Base-by-base conservation (phyloP, 2,888 invertebrate species). In the Cerceris ruficornis region DNA sequence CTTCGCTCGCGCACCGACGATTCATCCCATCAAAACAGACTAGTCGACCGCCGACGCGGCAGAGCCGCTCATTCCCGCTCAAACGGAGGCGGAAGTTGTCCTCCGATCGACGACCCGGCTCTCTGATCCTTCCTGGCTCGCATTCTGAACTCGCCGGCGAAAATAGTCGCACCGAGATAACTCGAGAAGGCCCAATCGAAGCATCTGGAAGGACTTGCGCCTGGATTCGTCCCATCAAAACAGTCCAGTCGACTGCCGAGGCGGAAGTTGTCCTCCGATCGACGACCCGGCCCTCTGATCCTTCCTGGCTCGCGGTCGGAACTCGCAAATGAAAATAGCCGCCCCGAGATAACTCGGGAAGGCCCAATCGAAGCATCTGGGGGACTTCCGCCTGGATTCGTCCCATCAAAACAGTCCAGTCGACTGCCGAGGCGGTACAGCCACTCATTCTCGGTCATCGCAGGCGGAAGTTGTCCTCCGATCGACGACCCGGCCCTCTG, bases 181-280 rank as follows among this genome's bases (percentile, higher is more conserved):
- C 46, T 61, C 59, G 28, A 5, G 6, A 43, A n/a, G n/a, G n/a
- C n/a, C n/a, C n/a, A n/a, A n/a, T n/a, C n/a, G n/a, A n/a, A n/a
- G n/a, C n/a, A n/a, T n/a, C n/a, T n/a, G n/a, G n/a, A n/a, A n/a
- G n/a, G n/a, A n/a, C n/a, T n/a, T n/a, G n/a, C n/a, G n/a, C n/a
- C n/a, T n/a, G n/a, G 84, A 85, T 87, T 87, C 83, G 82, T 85
- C 83, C 82, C 77, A 85, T 89, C 88, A 85, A 86, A 87, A 82
- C 83, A 77, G 80, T 81, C 83, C 72, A 64, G 73, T 60, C 54
- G 17, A n/a, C 57, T 17, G 55, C 54, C 64, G 57, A 71, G 68
- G 57, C 75, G 71, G 74, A 84, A 75, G 69, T 74, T 64, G 57
- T 50, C 62, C 67, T 9, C 49, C 55, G 72, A 72, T 82, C 78